Percentiles rank a stretch among this genome's conserved stretches.
phyloP scores from a whole-genome alignment of 2,888 invertebrate genomes.

The Elegia similella region DNA sequence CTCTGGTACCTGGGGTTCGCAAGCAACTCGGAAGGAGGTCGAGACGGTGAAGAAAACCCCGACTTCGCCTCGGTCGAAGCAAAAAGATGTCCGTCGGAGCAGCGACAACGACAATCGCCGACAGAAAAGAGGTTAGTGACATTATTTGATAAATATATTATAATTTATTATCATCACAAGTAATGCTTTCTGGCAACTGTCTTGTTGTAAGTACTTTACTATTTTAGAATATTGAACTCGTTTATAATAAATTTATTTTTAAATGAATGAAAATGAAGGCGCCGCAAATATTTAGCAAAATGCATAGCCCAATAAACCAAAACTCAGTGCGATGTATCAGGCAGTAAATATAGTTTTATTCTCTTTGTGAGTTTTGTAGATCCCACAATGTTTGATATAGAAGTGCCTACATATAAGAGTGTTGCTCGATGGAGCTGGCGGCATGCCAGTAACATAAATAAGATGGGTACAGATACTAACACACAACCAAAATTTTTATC shows the following conservation, averaged over 20 bases:
- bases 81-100: constrained; percentile 55
- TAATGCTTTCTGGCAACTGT: too few species aligned
- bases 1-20: constrained; percentile 84
- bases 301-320: constrained; percentile 25
- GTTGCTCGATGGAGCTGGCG: constrained; percentile 21
- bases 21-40: constrained; percentile 49
- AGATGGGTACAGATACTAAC: too few species aligned
- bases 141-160: constrained; percentile 20
- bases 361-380: constrained; percentile 33
- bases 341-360: constrained; percentile 46
- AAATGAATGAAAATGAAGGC: too few species aligned
- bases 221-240: too few species aligned
- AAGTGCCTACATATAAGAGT: constrained; percentile 29
- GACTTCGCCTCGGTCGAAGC: constrained; percentile 35
- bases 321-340: constrained; percentile 27
- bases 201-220: too few species aligned
- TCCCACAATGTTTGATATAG: constrained; percentile 38
- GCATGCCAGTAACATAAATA: constrained; percentile 20
- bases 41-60: constrained; percentile 42
- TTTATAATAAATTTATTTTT: too few species aligned
- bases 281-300: too few species aligned
- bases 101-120: constrained; percentile 55
- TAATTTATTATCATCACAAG: too few species aligned
- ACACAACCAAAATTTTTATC: too few species aligned
- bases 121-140: constrained; percentile 61